A percentile compares a stretch with the other conserved stretches of the same genome.
These are phyloP conservation scores for Orchesellides sinensis DNA, from an alignment of 2,888 invertebrate species.

Conservation along the genomic window DNA sequence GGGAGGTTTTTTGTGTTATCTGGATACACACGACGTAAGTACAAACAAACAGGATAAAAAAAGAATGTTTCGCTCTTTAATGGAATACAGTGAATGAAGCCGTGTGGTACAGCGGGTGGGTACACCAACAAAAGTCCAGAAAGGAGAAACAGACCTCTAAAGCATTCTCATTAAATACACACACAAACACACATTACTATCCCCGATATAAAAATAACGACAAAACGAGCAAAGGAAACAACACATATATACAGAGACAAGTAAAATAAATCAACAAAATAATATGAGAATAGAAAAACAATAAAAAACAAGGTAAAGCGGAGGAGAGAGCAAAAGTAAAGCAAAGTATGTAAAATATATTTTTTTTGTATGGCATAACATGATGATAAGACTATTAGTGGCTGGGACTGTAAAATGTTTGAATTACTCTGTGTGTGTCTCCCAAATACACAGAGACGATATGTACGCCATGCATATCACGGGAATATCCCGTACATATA, in stretches of 20 bases:
- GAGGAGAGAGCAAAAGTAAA: not conserved
- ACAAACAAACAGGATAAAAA: too few relatives aligned
- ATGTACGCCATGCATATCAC: not conserved
- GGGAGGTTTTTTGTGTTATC: too few relatives aligned
- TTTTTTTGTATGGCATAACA: too few relatives aligned
- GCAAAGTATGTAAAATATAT: not conserved
- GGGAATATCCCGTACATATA: too few relatives aligned
- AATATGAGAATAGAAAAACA: conserved; percentile 1
- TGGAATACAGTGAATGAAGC: too few relatives aligned
- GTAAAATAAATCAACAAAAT: not conserved
- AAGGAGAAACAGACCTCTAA: too few relatives aligned
- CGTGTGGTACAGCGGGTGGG: not conserved
- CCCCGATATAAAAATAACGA: conserved; percentile 53
- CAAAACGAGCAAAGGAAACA: conserved; percentile 49
- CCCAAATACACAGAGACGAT: not conserved
- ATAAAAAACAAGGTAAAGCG: not conserved
- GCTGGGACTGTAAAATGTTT: not conserved
- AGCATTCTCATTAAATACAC: too few relatives aligned
- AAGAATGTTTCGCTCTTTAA: too few relatives aligned
- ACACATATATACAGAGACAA: too few relatives aligned
- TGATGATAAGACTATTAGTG: not conserved
- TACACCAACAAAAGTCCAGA: too few relatives aligned
- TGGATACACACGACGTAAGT: too few relatives aligned
- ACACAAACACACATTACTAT: conserved; percentile 37
- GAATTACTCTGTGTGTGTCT: too few relatives aligned